Evolutionary conservation across 2,797 vertebrate species (phyloP).

Genomic region (Gymnoscopelus microlampas): DNA sequence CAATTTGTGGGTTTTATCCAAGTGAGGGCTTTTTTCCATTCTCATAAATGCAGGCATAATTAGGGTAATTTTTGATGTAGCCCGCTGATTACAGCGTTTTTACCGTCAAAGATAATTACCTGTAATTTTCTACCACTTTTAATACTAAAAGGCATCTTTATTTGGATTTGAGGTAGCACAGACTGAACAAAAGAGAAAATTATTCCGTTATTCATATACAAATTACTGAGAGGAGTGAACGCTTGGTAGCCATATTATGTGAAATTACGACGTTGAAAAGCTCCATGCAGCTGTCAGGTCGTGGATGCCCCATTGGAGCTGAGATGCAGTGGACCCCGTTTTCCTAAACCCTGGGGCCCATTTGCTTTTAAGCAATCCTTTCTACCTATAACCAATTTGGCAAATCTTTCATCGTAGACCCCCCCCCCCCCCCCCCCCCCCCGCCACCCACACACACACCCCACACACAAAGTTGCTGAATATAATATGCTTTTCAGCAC

Average conservation of each 20-base stretch:
- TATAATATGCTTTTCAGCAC: no score
- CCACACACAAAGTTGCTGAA: no score
- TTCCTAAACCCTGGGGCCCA: conserved; percentile 49
- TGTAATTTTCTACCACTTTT: conserved; percentile 99
- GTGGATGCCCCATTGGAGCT: conserved; percentile 78
- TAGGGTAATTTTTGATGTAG: conserved; percentile 99
- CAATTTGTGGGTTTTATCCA: conserved; percentile 99
- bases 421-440: no score
- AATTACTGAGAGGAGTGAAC: conserved; percentile 98
- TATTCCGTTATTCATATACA: conserved; percentile 99
- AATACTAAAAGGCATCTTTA: conserved; percentile 99
- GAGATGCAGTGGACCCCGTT: conserved; percentile 36
- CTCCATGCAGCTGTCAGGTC: conserved; percentile 93
- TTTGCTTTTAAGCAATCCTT: conserved; percentile 27
- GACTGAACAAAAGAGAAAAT: conserved; percentile 99
- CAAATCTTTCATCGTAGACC: no score
- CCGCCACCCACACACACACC: no score
- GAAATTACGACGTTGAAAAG: conserved; percentile 97
- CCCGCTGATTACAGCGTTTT: conserved; percentile 99
- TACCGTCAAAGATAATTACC: conserved; percentile 99
- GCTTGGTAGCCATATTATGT: conserved; percentile 92
- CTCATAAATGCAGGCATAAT: conserved; percentile 99
- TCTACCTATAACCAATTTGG: no score
- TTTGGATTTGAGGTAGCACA: conserved; percentile 99
- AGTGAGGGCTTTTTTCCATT: conserved; percentile 97